Evolutionary conservation across 2,888 invertebrate species (phyloP).

Genomic region (Cistogaster globosa): DNA sequence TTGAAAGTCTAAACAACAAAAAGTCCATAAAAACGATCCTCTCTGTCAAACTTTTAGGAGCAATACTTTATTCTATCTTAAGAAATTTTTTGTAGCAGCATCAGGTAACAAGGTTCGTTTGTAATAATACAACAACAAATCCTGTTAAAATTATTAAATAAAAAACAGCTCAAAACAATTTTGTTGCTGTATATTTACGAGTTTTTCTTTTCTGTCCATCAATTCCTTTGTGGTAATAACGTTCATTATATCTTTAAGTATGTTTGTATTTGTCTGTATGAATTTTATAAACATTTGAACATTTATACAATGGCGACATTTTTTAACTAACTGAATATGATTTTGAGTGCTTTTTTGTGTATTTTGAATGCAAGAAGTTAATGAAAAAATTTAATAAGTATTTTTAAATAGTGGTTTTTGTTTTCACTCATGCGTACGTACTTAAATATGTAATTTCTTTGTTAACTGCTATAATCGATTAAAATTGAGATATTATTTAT

Average conservation of each 20-base stretch:
- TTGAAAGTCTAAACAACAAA: background rate
- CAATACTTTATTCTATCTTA: background rate
- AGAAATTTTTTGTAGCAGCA: background rate
- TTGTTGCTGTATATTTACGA: background rate
- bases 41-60: background rate
- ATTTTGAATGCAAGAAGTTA: background rate
- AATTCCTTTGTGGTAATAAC: too few relatives aligned
- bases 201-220: background rate
- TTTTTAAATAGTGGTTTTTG: too few relatives aligned
- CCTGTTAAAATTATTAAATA: background rate
- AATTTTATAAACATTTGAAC: background rate
- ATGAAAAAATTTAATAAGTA: background rate
- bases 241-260: background rate
- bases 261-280: background rate
- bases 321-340: background rate
- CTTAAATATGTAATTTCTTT: too few relatives aligned
- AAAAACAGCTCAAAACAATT: background rate
- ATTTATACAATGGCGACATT: background rate
- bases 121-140: conserved; percentile 23
- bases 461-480: too few relatives aligned
- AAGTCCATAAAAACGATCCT: background rate
- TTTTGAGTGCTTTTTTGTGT: background rate
- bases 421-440: too few relatives aligned
- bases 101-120: conserved; percentile 28
- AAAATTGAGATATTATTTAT: too few relatives aligned